Conservation (phyloP, 2,888 invertebrate species). For the Sphecodes monilicornis region DNA sequence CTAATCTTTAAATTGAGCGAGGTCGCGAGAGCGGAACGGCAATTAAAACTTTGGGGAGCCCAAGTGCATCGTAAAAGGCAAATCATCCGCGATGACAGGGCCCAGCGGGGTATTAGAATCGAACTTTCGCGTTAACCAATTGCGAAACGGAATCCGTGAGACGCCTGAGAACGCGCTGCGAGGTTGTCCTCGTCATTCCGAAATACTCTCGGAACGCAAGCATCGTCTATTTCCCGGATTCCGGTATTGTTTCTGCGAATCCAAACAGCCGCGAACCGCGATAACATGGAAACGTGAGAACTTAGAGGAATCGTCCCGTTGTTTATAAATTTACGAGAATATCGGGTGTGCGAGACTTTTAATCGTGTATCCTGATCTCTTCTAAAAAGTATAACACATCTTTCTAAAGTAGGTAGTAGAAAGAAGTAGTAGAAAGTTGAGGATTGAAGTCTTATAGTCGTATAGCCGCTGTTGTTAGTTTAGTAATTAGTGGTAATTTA, state of each 20-base stretch:
- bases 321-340: not conserved
- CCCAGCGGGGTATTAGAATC: constrained; percentile 17
- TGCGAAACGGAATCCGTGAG: not conserved
- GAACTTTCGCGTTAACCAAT: constrained; percentile 31
- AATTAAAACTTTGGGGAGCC: constrained; percentile 17
- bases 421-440: no score
- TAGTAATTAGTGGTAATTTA: no score
- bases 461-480: no score
- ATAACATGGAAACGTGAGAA: not conserved
- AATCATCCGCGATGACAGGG: constrained; percentile 21
- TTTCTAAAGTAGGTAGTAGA: no score
- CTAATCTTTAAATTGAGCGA: constrained; percentile 8
- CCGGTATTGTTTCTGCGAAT: not conserved
- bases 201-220: not conserved
- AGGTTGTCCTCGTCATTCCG: not conserved
- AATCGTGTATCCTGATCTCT: not conserved
- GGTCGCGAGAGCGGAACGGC: not conserved
- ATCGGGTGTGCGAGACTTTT: not conserved
- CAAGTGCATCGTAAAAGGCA: constrained; percentile 47
- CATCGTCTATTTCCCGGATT: not conserved
- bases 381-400: not conserved
- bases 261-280: not conserved
- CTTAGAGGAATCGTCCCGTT: not conserved
- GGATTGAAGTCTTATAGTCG: no score
- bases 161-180: not conserved